Percentiles rank a stretch among this genome's conserved stretches.
These are phyloP conservation scores for Lepidochitona cinerea DNA, from an alignment of 2,888 invertebrate genomes.

Conservation along the genomic window DNA sequence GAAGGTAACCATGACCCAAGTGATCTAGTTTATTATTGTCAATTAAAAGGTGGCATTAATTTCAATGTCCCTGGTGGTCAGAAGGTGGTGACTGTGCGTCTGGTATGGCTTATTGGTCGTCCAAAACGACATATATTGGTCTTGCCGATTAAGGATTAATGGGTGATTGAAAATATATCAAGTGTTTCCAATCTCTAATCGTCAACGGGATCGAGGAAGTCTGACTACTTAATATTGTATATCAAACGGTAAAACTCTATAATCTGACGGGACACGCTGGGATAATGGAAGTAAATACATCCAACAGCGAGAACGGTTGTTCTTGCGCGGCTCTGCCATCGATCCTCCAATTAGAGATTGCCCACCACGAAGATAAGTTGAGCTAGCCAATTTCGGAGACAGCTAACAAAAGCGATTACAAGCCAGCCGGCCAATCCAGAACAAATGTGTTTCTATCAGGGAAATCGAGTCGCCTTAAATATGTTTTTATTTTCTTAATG, in stretches of 20 bases:
- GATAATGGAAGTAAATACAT: neutral
- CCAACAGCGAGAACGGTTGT: neutral
- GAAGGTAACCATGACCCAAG: no score
- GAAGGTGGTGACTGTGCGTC: no score
- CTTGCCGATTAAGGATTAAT: no score
- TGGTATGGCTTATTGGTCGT: no score
- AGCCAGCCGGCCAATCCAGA: neutral
- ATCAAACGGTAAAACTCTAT: conserved; percentile 7
- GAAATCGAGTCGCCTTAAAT: neutral
- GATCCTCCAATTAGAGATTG: neutral
- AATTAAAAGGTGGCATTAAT: no score
- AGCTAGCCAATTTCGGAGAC: neutral
- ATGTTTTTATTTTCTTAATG: conserved; percentile 8
- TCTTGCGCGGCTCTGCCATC: neutral
- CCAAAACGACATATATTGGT: no score
- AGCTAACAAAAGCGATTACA: conserved; percentile 1
- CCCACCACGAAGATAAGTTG: neutral
- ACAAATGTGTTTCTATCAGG: neutral
- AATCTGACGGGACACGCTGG: neutral
- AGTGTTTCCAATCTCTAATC: conserved; percentile 3
- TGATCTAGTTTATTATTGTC: no score
- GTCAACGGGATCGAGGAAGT: neutral
- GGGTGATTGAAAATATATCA: neutral
- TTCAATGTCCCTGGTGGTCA: no score
- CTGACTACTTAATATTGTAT: neutral